Conservation (phyloP, 2,888 invertebrate genomes). For the Brachynemurus nebulosus region DNA sequence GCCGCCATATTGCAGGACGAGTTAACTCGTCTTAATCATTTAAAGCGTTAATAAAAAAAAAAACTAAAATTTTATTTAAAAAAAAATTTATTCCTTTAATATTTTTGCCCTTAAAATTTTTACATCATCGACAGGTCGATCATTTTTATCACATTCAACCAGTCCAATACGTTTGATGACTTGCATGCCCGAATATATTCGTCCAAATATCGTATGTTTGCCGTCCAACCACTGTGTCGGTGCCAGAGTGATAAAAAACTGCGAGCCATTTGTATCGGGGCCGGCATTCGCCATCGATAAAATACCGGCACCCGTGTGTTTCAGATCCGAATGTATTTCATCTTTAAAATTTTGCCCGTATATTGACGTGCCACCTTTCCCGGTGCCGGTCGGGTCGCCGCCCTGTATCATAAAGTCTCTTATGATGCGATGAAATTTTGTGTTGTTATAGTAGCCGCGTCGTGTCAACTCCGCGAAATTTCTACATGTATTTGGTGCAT, state of each 20-base stretch:
- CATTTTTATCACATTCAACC: slow-evolving; percentile 86
- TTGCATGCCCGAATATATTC: slow-evolving; percentile 76
- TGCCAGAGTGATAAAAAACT: slow-evolving; percentile 94
- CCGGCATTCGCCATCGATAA: slow-evolving; percentile 98
- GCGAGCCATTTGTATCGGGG: slow-evolving; percentile 92
- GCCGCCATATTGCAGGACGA: no score
- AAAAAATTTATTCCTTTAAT: slow-evolving; percentile 27
- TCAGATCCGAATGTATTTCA: slow-evolving; percentile 86
- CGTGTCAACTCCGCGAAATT: slow-evolving; percentile 93
- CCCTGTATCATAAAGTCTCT: slow-evolving; percentile 88
- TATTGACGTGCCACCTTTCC: slow-evolving; percentile 91
- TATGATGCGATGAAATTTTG: slow-evolving; percentile 93
- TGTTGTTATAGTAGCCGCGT: slow-evolving; percentile 90
- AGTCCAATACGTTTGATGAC: slow-evolving; percentile 86
- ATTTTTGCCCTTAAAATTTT: slow-evolving; percentile 51
- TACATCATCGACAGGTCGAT: slow-evolving; percentile 80
- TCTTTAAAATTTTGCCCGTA: slow-evolving; percentile 92
- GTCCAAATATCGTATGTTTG: slow-evolving; percentile 93
- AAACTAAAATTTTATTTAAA: slow-evolving; percentile 13
- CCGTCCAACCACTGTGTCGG: slow-evolving; percentile 97
- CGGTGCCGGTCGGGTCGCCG: slow-evolving; percentile 95
- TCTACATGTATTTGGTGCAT: slow-evolving; percentile 91
- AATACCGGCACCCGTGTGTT: slow-evolving; percentile 86
- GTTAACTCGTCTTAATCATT: no score
- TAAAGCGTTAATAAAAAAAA: no score